A percentile compares a stretch with the other conserved stretches of the same genome.
These are phyloP conservation scores for Theristicus caerulescens DNA, from an alignment of 2,113 vertebrate genomes.

Conservation along the genomic window DNA sequence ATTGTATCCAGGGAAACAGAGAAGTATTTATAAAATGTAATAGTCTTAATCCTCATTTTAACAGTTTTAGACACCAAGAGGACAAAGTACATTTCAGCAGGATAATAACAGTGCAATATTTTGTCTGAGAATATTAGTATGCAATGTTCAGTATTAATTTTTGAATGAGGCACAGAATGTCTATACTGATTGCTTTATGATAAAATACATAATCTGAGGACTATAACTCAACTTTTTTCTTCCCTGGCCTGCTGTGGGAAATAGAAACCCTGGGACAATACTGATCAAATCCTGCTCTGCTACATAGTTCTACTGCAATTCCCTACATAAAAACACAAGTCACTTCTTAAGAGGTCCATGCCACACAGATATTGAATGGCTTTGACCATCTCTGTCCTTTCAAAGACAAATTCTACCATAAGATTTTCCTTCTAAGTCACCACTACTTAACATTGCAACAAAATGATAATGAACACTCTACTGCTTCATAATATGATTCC, in stretches of 20 bases:
- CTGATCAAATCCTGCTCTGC: neutral
- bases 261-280: neutral
- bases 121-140: neutral
- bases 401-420: neutral
- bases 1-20: neutral
- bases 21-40: neutral
- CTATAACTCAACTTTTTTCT: neutral
- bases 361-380: neutral
- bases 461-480: neutral
- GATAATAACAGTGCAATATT: neutral
- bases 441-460: neutral
- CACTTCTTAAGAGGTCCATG: neutral
- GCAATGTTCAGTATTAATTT: neutral
- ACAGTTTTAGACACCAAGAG: neutral
- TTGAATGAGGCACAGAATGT: neutral
- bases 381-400: neutral
- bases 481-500: neutral
- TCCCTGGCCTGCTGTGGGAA: neutral
- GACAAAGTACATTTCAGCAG: neutral
- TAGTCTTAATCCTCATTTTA: neutral
- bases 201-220: neutral
- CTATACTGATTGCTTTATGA: neutral
- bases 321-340: neutral
- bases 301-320: neutral
- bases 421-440: neutral